Base-by-base conservation (phyloP, 2,113 vertebrate species). In the Melanocharis versteri region DNA sequence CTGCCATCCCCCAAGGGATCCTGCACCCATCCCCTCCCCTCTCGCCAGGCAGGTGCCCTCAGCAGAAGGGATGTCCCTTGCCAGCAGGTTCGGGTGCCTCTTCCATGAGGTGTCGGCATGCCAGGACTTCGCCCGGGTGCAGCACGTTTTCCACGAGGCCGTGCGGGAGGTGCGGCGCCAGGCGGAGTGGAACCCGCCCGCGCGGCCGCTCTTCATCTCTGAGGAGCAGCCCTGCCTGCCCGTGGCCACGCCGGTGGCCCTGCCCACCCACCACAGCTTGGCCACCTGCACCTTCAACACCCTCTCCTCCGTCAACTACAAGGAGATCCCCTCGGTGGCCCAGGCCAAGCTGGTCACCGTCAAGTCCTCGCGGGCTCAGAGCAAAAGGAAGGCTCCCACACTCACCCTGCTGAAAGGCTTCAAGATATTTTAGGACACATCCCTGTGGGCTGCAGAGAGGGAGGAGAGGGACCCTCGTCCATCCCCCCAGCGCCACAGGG, bases 271-370 rank as follows among this genome's bases (percentile, higher is more conserved):
- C 28, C 98, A 98, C 0, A 96, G 98, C 44, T 71, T 98, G 95
- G 97, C 98, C 83, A 96, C 95, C 94, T 98, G 98, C 89, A 97
- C 98, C 79, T 96, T 98, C 95, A 98, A 96, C 94, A 98, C 98
- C 0, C 98, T 99, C 33, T 96, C 98, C 54, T 97, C 98, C 0
- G 91, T 98, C 81, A 98, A 97, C 97, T 98, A 98, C 94, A 99
- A 99, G 93, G 99, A 99, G 97, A 98, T 99, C 86, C 99, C 99
- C 9, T 94, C 98, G 0, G 98, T 99, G n/a, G 98, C 99, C 87
- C 99, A 98, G 44, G 99, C 99, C 97, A 99, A 99, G 96, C 96
- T 99, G 96, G 98, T 99, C 85, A 99, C 99, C 0, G 98, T 99
- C 39, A 99, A 99, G 94, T 98, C 99, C 1, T 99, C 99, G 1